Percentiles rank a stretch among this genome's conserved stretches.
Evolutionary conservation across 2,888 invertebrate species (phyloP).

Genomic region (Adelognathus sp.): DNA sequence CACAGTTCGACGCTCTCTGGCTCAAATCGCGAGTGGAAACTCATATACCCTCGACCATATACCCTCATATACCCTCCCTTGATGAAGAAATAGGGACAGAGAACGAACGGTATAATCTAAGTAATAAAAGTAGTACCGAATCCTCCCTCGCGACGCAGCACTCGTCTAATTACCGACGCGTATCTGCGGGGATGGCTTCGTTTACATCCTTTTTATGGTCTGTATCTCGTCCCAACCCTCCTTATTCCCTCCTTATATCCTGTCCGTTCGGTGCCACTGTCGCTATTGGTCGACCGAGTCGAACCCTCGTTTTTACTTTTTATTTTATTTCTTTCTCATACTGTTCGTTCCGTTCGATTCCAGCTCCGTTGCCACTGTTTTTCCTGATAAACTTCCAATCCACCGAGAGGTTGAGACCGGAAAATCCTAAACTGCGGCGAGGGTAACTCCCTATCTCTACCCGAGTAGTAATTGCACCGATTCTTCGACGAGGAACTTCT

Average conservation of each 20-base stretch:
- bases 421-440: slow-evolving; percentile 33
- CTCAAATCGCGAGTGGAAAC: slow-evolving; percentile 35
- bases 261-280: slow-evolving; percentile 11
- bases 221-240: slow-evolving; percentile 33
- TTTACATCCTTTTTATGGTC: slow-evolving; percentile 66
- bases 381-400: slow-evolving; percentile 48
- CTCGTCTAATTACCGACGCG: slow-evolving; percentile 66
- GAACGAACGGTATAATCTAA: slow-evolving; percentile 59
- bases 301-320: slow-evolving; percentile 18
- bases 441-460: slow-evolving; percentile 18
- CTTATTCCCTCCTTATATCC: slow-evolving; percentile 29
- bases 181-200: slow-evolving; percentile 59
- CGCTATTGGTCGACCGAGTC: slow-evolving; percentile 27
- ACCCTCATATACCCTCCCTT: slow-evolving; percentile 33
- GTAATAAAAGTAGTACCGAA: slow-evolving; percentile 62
- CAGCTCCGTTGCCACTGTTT: slow-evolving; percentile 12
- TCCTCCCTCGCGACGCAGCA: slow-evolving; percentile 49
- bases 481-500: slow-evolving; percentile 22
- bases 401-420: slow-evolving; percentile 17
- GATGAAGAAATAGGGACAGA: slow-evolving; percentile 47
- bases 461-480: slow-evolving; percentile 58
- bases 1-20: slow-evolving; percentile 43
- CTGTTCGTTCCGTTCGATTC: slow-evolving; percentile 16
- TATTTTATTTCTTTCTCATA: neutral
- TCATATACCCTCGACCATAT: slow-evolving; percentile 37